Percentiles rank a stretch among this genome's conserved stretches.
Evolutionary conservation across 2,888 invertebrate genomes (phyloP).

Genomic region (Hybos culiciformis): DNA sequence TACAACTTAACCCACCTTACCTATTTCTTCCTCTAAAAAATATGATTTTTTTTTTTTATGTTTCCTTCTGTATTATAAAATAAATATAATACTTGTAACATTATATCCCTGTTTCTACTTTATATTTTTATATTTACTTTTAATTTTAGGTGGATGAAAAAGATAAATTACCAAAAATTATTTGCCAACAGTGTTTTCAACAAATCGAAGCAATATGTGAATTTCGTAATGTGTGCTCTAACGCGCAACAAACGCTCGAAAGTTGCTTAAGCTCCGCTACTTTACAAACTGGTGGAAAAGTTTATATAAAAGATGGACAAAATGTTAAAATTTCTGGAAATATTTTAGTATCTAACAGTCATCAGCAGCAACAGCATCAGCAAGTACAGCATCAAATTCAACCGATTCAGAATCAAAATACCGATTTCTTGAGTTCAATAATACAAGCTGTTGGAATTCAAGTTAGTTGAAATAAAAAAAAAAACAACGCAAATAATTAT

Average conservation of each 20-base stretch:
- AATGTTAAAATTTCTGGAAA: conserved; percentile 15
- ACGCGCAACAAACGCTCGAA: conserved; percentile 51
- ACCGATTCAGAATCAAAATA: conserved; percentile 13
- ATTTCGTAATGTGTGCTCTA: conserved; percentile 49
- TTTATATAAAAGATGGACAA: conserved; percentile 40
- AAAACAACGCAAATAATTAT: not conserved
- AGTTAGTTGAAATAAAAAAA: conserved; percentile 16
- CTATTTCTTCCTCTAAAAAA: too few species aligned
- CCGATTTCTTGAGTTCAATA: conserved; percentile 31
- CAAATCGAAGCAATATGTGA: conserved; percentile 47
- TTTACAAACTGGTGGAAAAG: conserved; percentile 47
- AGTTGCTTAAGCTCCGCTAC: conserved; percentile 52
- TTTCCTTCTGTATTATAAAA: not conserved
- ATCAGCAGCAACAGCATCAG: conserved; percentile 5
- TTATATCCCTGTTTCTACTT: not conserved
- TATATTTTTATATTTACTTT: too few species aligned
- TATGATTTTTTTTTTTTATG: not conserved
- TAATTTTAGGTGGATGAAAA: conserved; percentile 49
- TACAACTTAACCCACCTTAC: not conserved
- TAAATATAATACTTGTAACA: conserved; percentile 1
- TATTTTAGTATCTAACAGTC: conserved; percentile 4
- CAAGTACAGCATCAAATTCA: conserved; percentile 8
- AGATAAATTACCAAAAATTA: conserved; percentile 54
- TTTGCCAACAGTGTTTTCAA: conserved; percentile 48
- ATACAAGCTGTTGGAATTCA: conserved; percentile 35